Evolutionary conservation across 1,140 invertebrate genomes (phyloP), one percentile per base, ranked within the genome.

Genomic region (Probaryconus sp.): DNA sequence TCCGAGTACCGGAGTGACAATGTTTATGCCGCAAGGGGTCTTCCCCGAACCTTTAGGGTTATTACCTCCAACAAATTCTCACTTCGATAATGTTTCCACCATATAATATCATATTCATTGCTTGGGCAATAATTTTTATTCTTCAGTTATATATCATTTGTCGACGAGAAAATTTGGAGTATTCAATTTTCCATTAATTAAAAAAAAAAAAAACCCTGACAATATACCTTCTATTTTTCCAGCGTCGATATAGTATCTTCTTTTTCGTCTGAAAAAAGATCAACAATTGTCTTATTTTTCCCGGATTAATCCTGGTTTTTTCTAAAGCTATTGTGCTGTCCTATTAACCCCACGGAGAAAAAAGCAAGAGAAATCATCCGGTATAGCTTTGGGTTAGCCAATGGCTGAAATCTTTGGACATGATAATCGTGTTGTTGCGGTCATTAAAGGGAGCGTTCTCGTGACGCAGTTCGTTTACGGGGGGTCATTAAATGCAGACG

Each of bases 401-500:
- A 2, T 9, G 16, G 6, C 24, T 53, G 21, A 35, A 40, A 28
- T 53, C 33, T 40, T 53, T 40, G 30, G 45, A 33, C 45, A 33
- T 43, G 58, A 40, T 26, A 67, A 65, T 53, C 16, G 40, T 40
- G 50, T 37, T 65, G 26, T 53, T 47, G 45, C 38, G 35, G 61
- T 65, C 50, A 65, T 65, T 65, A 67, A 40, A 48, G 26, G n/a
- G 2, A 26, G 16, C 42, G 20, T 33, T 58, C 33, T 68, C 43
- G 21, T 24, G 7, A 4, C 21, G 21, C n/a, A 24, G 21, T n/a
- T 24, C 28, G 37, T 65, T 73, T 55, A 35, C 53, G 31, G 45
- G 24, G n/a, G 31, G 31, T 67, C 61, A 61, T 65, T 65, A 53
- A 60, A 40, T 47, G 45, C 61, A 61, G 61, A 65, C 60, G 24